phyloP scores from a whole-genome alignment of 2,113 vertebrate species.

The Sphyrna mokarran region DNA sequence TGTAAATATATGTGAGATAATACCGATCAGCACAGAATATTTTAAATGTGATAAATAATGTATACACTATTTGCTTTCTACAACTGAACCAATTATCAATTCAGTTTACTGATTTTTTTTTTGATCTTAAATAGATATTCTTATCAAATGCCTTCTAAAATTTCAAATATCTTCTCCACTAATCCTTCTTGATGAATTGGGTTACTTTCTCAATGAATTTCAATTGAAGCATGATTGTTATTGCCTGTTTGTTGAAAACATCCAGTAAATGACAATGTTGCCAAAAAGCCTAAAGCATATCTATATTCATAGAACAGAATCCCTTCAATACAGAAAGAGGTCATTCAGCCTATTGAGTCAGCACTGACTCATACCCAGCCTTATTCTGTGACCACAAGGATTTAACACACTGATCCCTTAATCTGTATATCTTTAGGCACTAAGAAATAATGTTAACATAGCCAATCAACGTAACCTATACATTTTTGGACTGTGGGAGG shows the following conservation, averaged over 20 bases:
- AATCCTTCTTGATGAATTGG: neutral
- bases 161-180: neutral
- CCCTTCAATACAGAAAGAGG: no score
- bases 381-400: no score
- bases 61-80: neutral
- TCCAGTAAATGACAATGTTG: neutral
- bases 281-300: neutral
- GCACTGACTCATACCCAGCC: no score
- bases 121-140: neutral
- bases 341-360: no score
- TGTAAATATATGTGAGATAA: neutral
- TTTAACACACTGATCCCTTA: no score
- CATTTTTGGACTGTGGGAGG: no score
- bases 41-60: neutral
- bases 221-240: neutral
- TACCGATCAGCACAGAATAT: neutral
- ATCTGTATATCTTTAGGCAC: no score
- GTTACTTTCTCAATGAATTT: neutral
- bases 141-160: neutral
- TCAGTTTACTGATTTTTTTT: neutral
- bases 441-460: no score
- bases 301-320: neutral
- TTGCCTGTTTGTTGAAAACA: neutral
- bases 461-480: no score
- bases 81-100: neutral